These are phyloP conservation scores for Cynaeus angustus DNA, from an alignment of 2,888 invertebrate genomes.

Conservation along the genomic window DNA sequence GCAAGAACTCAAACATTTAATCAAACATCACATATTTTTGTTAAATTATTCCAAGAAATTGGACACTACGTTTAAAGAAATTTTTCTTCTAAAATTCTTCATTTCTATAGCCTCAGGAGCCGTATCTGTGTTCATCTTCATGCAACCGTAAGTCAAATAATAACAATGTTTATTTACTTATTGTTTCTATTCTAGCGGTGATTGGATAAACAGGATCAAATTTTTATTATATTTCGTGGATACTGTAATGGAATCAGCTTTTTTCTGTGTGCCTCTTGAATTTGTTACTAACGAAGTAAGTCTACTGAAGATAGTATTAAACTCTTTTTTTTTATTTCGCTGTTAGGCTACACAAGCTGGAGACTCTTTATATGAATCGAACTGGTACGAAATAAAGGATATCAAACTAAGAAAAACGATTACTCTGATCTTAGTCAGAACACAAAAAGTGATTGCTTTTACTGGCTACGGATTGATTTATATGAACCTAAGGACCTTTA, in stretches of 20 bases:
- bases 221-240: conserved; percentile 14
- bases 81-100: conserved; percentile 7
- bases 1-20: background rate
- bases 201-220: conserved; percentile 16
- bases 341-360: background rate
- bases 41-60: conserved; percentile 6
- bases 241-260: background rate
- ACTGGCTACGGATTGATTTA: conserved; percentile 18
- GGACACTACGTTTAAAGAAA: background rate
- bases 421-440: background rate
- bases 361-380: conserved; percentile 8
- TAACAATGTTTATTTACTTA: background rate
- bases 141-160: conserved; percentile 9
- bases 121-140: conserved; percentile 7
- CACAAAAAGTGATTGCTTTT: conserved; percentile 1
- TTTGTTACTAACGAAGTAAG: conserved; percentile 8
- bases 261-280: conserved; percentile 16
- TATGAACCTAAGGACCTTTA: conserved; percentile 18
- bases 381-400: conserved; percentile 7
- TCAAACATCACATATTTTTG: background rate
- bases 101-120: conserved; percentile 3
- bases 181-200: background rate
- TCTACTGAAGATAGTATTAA: no score
- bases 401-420: background rate
- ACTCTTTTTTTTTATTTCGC: background rate